phyloP scores from a whole-genome alignment of 1,140 invertebrate species.

The Oedothorax gibbosus region DNA sequence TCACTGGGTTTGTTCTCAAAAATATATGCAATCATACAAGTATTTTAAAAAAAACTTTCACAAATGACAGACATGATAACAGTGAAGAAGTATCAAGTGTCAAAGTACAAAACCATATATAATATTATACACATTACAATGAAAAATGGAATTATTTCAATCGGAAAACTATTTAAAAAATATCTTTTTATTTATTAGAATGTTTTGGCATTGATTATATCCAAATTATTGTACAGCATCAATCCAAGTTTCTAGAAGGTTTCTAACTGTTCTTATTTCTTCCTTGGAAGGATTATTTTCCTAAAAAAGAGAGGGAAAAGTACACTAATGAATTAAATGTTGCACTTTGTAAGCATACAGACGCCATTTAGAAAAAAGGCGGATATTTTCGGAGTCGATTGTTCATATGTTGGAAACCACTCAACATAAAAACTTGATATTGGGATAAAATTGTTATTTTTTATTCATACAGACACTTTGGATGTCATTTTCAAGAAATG shows the following conservation, averaged over 20 bases:
- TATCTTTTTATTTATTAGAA: not conserved
- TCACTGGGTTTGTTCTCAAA: too few relatives aligned
- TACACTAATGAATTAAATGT: not conserved
- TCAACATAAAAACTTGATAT: not conserved
- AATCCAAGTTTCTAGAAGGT: slow-evolving; percentile 32
- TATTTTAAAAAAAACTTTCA: too few relatives aligned
- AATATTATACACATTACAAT: too few relatives aligned
- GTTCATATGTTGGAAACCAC: not conserved
- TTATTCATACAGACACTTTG: not conserved
- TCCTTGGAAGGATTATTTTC: slow-evolving; percentile 29
- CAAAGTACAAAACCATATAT: too few relatives aligned
- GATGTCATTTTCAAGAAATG: too few relatives aligned
- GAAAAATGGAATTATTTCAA: too few relatives aligned
- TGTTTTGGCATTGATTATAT: not conserved
- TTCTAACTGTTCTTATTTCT: slow-evolving; percentile 5
- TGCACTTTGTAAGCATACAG: not conserved
- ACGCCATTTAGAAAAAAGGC: not conserved
- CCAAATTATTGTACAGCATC: not conserved
- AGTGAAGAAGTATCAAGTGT: too few relatives aligned
- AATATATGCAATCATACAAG: too few relatives aligned
- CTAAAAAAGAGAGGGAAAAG: not conserved
- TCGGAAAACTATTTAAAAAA: not conserved
- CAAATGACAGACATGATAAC: too few relatives aligned
- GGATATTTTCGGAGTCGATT: not conserved
- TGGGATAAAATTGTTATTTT: not conserved